Conservation (phyloP, 2,113 vertebrate genomes). For the Zeus faber region DNA sequence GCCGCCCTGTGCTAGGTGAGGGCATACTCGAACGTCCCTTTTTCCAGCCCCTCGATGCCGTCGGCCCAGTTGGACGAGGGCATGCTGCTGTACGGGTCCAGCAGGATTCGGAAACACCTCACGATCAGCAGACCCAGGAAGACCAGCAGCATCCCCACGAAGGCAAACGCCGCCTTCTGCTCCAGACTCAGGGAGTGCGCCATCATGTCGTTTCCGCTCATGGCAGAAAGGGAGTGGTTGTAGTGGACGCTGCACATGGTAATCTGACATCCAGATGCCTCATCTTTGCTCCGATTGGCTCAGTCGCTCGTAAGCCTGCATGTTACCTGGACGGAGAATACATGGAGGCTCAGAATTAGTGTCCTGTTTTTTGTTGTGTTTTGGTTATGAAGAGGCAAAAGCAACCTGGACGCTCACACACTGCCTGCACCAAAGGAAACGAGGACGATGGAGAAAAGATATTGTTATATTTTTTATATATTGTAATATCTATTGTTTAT, state of each 20-base stretch:
- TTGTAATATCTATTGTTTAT: not conserved
- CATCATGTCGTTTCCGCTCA: slow-evolving; percentile 86
- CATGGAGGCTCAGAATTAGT: too few relatives aligned
- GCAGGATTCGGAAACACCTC: slow-evolving; percentile 92
- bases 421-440: too few relatives aligned
- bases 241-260: slow-evolving; percentile 89
- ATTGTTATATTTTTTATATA: not conserved
- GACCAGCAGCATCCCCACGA: slow-evolving; percentile 91
- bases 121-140: slow-evolving; percentile 94
- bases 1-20: slow-evolving; percentile 80
- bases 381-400: too few relatives aligned
- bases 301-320: slow-evolving; percentile 56
- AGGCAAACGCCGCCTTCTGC: slow-evolving; percentile 95
- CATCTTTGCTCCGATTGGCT: slow-evolving; percentile 61
- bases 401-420: too few relatives aligned
- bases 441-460: too few relatives aligned
- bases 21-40: slow-evolving; percentile 95
- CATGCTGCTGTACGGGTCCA: slow-evolving; percentile 98
- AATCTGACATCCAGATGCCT: slow-evolving; percentile 54
- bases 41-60: slow-evolving; percentile 92
- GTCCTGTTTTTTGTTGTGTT: too few relatives aligned
- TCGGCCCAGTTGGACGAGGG: slow-evolving; percentile 95
- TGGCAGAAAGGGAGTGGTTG: slow-evolving; percentile 85
- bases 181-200: slow-evolving; percentile 90
- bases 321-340: slow-evolving; percentile 60